These are phyloP conservation scores for Phaenicophaeus curvirostris DNA, from an alignment of 2,797 vertebrate genomes.

Conservation along the genomic window DNA sequence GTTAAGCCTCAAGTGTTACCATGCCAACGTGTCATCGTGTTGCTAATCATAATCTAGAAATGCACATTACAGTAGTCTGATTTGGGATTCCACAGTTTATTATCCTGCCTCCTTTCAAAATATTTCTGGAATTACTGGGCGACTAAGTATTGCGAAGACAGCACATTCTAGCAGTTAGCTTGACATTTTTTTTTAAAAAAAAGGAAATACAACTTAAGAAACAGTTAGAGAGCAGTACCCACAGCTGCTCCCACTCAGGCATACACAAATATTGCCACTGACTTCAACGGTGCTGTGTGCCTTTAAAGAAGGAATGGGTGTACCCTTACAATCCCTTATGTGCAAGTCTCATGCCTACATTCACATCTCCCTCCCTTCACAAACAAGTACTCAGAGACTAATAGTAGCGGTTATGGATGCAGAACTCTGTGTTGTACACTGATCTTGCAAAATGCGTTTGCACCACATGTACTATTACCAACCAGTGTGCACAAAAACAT, in stretches of 20 bases:
- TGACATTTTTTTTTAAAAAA: neutral
- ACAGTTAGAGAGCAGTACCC: neutral
- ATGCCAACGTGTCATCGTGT: slow-evolving; percentile 70
- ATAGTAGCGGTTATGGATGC: accelerated
- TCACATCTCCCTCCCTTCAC: neutral
- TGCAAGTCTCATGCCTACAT: neutral
- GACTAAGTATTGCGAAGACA: neutral
- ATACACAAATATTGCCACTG: neutral
- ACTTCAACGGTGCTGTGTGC: neutral
- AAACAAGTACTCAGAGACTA: neutral
- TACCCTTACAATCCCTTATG: neutral
- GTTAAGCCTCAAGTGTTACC: slow-evolving; percentile 70
- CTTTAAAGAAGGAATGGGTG: neutral
- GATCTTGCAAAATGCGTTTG: neutral
- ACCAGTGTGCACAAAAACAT: neutral
- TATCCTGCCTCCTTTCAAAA: slow-evolving; percentile 34
- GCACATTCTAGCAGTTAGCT: neutral
- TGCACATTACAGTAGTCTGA: slow-evolving; percentile 59
- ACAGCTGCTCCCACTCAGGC: neutral
- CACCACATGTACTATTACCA: neutral
- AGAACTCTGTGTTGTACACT: neutral
- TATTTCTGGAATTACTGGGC: neutral
- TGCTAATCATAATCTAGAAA: slow-evolving; percentile 67
- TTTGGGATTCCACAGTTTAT: slow-evolving; percentile 13
- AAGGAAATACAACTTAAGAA: neutral